These are phyloP conservation scores for Corynorhinus townsendii DNA, from an alignment of 2,113 vertebrate genomes.

Conservation along the genomic window DNA sequence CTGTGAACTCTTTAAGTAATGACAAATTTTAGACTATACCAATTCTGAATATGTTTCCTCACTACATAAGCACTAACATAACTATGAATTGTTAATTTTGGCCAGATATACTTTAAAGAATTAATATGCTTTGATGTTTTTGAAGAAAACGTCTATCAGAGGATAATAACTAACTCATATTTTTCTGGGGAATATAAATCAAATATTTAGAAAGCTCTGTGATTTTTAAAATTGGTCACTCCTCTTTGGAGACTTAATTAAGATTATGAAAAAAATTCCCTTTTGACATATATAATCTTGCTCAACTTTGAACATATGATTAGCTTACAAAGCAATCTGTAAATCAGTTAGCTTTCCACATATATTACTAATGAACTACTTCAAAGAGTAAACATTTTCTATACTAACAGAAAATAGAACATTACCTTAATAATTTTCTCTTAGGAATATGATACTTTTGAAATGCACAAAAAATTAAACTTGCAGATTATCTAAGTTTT, in stretches of 20 bases:
- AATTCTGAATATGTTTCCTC: slow-evolving; percentile 17
- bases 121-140: slow-evolving; percentile 31
- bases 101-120: slow-evolving; percentile 42
- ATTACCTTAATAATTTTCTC: slow-evolving; percentile 37
- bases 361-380: slow-evolving; percentile 55
- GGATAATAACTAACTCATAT: slow-evolving; percentile 7
- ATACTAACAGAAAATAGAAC: slow-evolving; percentile 48
- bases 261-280: slow-evolving; percentile 26
- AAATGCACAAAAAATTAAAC: slow-evolving; percentile 24
- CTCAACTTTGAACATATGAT: slow-evolving; percentile 49
- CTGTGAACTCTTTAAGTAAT: slow-evolving; percentile 19
- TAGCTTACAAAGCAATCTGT: slow-evolving; percentile 49
- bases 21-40: slow-evolving; percentile 6
- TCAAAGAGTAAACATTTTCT: slow-evolving; percentile 59
- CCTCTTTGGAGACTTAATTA: slow-evolving; percentile 62
- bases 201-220: slow-evolving; percentile 45
- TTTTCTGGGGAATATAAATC: slow-evolving; percentile 53
- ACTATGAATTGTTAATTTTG: slow-evolving; percentile 45
- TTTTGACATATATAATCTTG: slow-evolving; percentile 39
- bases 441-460: neutral
- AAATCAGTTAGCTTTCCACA: slow-evolving; percentile 29
- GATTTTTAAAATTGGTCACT: slow-evolving; percentile 50
- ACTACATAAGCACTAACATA: slow-evolving; percentile 12
- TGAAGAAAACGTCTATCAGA: slow-evolving; percentile 41
- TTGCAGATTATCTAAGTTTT: slow-evolving; percentile 28